Conservation (phyloP, 2,888 invertebrate species). For the Sipha maydis region DNA sequence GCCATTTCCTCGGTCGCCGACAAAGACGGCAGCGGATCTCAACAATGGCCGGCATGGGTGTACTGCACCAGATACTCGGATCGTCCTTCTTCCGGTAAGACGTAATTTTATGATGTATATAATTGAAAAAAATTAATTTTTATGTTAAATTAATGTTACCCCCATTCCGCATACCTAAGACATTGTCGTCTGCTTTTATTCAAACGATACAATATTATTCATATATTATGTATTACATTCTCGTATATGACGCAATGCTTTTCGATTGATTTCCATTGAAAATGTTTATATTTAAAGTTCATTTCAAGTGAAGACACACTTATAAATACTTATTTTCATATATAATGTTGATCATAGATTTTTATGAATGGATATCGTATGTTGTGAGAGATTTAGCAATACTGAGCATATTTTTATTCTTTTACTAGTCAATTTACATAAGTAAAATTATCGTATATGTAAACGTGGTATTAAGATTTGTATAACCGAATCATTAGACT, state of each 20-base stretch:
- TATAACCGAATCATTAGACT: neutral
- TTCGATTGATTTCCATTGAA: no score
- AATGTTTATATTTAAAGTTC: no score
- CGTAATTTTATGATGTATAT: no score
- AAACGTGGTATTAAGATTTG: neutral
- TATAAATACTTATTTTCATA: no score
- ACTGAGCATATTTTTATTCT: neutral
- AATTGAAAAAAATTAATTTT: no score
- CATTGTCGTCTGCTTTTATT: no score
- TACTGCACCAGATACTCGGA: slow-evolving; percentile 96
- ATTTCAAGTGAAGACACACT: no score
- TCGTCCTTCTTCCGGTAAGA: slow-evolving; percentile 86
- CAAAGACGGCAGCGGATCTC: slow-evolving; percentile 63
- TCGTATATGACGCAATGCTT: no score
- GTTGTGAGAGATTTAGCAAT: neutral
- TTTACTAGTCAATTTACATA: neutral
- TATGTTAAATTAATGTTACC: neutral
- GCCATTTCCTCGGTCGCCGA: slow-evolving; percentile 65
- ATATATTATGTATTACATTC: no score
- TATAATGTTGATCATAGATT: no score
- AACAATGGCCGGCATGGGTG: slow-evolving; percentile 94
- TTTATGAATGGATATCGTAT: no score
- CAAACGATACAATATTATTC: no score
- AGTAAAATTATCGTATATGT: neutral
- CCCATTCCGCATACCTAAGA: neutral